Conservation (phyloP, 1,140 invertebrate genomes). For the Portunus trituberculatus region DNA sequence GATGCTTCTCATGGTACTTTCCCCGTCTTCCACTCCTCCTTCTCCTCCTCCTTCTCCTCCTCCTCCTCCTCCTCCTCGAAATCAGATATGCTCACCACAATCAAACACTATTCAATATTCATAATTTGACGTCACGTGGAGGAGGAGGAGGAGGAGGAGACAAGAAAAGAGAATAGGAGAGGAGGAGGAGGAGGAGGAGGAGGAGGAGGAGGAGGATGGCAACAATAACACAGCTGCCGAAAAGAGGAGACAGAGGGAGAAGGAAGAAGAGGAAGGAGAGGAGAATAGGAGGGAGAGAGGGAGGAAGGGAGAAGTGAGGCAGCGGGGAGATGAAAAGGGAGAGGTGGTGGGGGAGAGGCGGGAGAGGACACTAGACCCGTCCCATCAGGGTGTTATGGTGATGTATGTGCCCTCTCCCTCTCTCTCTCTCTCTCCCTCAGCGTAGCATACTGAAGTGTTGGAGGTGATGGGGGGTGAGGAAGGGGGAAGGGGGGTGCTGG, state of each 20-base stretch:
- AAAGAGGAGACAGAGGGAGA: neutral
- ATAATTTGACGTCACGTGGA: neutral
- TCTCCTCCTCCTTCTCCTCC: neutral
- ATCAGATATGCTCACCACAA: neutral
- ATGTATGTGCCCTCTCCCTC: neutral
- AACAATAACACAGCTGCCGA: neutral
- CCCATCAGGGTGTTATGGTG: neutral
- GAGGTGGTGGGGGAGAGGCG: neutral
- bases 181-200: neutral
- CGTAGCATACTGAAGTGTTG: neutral
- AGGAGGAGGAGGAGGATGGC: neutral
- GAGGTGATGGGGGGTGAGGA: neutral
- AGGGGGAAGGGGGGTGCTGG: neutral
- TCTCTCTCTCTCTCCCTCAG: neutral
- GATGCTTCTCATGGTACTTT: too few relatives aligned
- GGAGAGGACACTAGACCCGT: neutral
- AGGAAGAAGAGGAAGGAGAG: neutral
- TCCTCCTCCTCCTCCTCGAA: slow-evolving; percentile 17
- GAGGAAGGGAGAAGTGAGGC: neutral
- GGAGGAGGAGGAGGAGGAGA: neutral
- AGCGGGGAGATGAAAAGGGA: neutral
- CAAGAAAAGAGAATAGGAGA: neutral
- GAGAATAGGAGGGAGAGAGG: neutral
- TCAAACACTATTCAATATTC: neutral
- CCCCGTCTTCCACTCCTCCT: neutral